A percentile compares a stretch with the other conserved stretches of the same genome.
These are phyloP conservation scores for Antheraea pernyi DNA, from an alignment of 1,140 invertebrate species.

Conservation along the genomic window DNA sequence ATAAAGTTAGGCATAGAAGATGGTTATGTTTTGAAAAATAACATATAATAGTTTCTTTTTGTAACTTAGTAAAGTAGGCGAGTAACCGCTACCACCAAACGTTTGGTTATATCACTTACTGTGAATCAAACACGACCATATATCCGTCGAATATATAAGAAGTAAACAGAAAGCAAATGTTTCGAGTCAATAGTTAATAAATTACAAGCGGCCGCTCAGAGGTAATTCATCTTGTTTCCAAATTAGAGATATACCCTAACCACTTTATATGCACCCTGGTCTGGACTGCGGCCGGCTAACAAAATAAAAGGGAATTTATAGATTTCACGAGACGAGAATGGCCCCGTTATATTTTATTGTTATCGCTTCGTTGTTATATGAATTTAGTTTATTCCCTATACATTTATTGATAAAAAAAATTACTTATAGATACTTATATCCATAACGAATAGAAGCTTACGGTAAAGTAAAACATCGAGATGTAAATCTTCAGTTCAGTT, in stretches of 20 bases:
- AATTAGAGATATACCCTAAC: constrained; percentile 50
- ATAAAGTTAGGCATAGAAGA: no score
- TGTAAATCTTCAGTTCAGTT: no score
- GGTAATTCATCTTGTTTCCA: constrained; percentile 56
- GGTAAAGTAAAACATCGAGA: no score
- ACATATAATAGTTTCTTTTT: no score
- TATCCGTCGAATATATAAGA: no score
- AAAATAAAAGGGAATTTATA: constrained; percentile 64
- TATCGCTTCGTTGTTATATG: constrained; percentile 60
- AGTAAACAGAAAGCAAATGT: constrained; percentile 27
- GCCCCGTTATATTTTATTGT: constrained; percentile 72
- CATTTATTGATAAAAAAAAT: not conserved
- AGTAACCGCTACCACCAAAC: no score
- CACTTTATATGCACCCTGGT: constrained; percentile 57
- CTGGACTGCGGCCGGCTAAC: constrained; percentile 38
- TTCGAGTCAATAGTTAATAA: constrained; percentile 54
- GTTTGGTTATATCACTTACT: no score
- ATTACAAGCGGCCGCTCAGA: constrained; percentile 37
- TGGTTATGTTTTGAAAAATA: no score
- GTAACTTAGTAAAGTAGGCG: no score
- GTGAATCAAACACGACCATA: no score
- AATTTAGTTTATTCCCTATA: constrained; percentile 29
- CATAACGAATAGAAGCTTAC: no score
- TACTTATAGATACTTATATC: no score
- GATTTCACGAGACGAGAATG: constrained; percentile 11